Conservation (phyloP, 2,888 invertebrate genomes). For the Patella ulyssiponensis region DNA sequence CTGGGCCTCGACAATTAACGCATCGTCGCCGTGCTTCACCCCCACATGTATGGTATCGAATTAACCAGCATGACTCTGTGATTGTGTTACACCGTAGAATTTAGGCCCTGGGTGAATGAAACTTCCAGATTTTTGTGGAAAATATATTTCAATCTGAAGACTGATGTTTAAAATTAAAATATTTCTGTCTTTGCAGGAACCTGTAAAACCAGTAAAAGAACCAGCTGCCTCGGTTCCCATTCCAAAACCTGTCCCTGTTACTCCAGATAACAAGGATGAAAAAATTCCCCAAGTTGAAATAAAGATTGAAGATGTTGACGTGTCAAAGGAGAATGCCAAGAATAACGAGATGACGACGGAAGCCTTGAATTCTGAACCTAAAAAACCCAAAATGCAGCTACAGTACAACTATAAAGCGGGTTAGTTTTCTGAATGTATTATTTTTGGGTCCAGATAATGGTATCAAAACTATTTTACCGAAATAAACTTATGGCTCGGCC, state of each 20-base stretch:
- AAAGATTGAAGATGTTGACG: constrained; percentile 42
- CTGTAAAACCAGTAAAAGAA: background rate
- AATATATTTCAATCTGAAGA: too few species aligned
- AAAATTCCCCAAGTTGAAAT: constrained; percentile 41
- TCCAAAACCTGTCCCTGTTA: background rate
- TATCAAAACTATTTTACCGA: too few species aligned
- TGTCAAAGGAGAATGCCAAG: constrained; percentile 26
- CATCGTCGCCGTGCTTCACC: too few species aligned
- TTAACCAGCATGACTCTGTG: too few species aligned
- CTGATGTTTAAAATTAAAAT: too few species aligned
- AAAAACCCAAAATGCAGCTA: constrained; percentile 21
- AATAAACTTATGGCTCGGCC: too few species aligned
- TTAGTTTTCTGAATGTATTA: constrained; percentile 24
- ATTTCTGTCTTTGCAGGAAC: too few species aligned
- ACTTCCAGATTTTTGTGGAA: too few species aligned
- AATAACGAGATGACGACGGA: constrained; percentile 10
- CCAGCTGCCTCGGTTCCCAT: background rate
- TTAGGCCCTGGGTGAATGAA: too few species aligned
- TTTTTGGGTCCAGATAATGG: background rate
- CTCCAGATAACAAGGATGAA: constrained; percentile 3
- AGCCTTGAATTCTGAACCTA: constrained; percentile 18
- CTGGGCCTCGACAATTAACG: too few species aligned
- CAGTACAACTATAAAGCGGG: constrained; percentile 57
- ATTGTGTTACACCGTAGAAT: too few species aligned
- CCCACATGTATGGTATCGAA: too few species aligned